These are phyloP conservation scores for Danionella cerebrum DNA, from an alignment of 2,113 vertebrate species.

Conservation along the genomic window DNA sequence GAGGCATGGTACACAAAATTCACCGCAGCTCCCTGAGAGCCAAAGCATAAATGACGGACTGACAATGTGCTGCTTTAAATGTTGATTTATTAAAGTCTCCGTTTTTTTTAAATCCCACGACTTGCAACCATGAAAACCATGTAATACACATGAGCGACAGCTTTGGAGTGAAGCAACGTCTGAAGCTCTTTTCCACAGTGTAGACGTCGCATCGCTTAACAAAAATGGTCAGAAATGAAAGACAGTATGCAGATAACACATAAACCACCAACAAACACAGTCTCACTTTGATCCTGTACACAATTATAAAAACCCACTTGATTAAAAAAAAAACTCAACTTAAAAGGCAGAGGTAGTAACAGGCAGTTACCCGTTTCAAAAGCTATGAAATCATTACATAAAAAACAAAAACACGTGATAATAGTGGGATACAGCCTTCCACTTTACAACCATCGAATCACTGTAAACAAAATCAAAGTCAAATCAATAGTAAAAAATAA, in stretches of 20 bases:
- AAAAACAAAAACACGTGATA: conserved; percentile 4
- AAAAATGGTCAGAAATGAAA: conserved; percentile 16
- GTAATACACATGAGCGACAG: conserved; percentile 55
- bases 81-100: conserved; percentile 65
- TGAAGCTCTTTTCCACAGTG: conserved; percentile 56
- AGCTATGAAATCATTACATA: conserved; percentile 34
- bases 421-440: not conserved
- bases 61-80: not conserved
- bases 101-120: conserved; percentile 48
- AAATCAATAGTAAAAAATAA: not conserved
- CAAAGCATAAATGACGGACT: conserved; percentile 8
- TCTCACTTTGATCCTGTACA: conserved; percentile 4
- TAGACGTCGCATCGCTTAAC: conserved; percentile 37
- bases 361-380: conserved; percentile 35
- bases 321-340: not conserved
- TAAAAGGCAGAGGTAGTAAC: conserved; percentile 38
- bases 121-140: conserved; percentile 58
- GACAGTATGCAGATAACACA: conserved; percentile 8
- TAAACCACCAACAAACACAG: not conserved
- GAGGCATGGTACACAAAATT: too few species aligned
- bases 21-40: not conserved
- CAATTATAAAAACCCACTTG: not conserved
- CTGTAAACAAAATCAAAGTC: not conserved
- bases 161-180: conserved; percentile 55
- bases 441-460: not conserved